Evolutionary conservation across 2,113 vertebrate genomes (phyloP).

Genomic region (Cinclus cinclus): DNA sequence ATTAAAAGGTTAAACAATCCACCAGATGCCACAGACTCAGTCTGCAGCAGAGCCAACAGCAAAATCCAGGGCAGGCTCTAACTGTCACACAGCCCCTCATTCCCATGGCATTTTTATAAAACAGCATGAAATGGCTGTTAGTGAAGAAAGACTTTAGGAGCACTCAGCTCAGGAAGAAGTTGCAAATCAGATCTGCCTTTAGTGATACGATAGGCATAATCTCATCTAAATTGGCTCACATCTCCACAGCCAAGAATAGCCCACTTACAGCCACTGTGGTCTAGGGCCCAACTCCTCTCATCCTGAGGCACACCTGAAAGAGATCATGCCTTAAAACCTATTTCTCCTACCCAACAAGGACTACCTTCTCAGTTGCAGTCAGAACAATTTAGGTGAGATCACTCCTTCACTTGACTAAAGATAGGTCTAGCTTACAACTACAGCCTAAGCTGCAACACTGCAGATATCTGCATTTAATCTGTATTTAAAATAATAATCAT

Average conservation of each 20-base stretch:
- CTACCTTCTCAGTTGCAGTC: not conserved
- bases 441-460: not conserved
- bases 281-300: not conserved
- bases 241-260: not conserved
- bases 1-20: not conserved
- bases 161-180: not conserved
- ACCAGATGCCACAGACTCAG: not conserved
- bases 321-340: not conserved
- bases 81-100: not conserved
- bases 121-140: not conserved
- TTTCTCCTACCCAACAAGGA: not conserved
- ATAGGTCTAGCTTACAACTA: not conserved
- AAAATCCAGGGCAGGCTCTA: not conserved
- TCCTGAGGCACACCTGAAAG: not conserved
- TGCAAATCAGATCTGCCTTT: not conserved
- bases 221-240: not conserved
- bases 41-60: not conserved
- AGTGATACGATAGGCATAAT: not conserved
- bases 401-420: not conserved
- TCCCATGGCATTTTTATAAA: not conserved
- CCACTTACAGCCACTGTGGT: not conserved
- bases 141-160: not conserved
- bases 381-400: not conserved
- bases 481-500: not conserved
- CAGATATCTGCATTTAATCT: not conserved